These are phyloP conservation scores for Himalopsyche anomala DNA, from an alignment of 2,888 invertebrate genomes.

Conservation along the genomic window DNA sequence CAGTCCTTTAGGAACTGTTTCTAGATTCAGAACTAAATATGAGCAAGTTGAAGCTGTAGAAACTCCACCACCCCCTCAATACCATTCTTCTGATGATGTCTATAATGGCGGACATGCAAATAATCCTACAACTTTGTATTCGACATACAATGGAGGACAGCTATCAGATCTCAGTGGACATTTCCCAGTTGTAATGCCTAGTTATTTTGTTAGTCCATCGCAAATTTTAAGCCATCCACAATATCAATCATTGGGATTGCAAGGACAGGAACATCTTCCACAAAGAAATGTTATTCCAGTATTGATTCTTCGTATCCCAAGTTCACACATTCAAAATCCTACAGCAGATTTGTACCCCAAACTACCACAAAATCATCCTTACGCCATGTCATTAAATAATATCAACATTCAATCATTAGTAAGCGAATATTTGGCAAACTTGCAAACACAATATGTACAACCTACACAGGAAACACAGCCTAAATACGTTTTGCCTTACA, in stretches of 20 bases:
- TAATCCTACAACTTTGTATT: slow-evolving; percentile 72
- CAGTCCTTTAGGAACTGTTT: slow-evolving; percentile 70
- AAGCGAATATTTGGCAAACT: slow-evolving; percentile 74
- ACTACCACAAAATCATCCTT: slow-evolving; percentile 76
- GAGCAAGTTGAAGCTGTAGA: slow-evolving; percentile 68
- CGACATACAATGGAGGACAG: slow-evolving; percentile 74
- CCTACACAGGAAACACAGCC: slow-evolving; percentile 27
- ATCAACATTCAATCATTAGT: slow-evolving; percentile 78
- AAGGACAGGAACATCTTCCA: slow-evolving; percentile 71
- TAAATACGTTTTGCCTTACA: slow-evolving; percentile 1
- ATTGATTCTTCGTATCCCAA: slow-evolving; percentile 77
- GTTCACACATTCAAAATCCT: slow-evolving; percentile 76
- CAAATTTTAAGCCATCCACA: slow-evolving; percentile 74
- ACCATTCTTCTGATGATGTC: slow-evolving; percentile 50
- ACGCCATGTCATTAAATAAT: slow-evolving; percentile 76
- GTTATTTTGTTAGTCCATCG: slow-evolving; percentile 74
- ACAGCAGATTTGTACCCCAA: slow-evolving; percentile 77
- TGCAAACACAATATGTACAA: slow-evolving; percentile 71
- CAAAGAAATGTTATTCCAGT: slow-evolving; percentile 76
- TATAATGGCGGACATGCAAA: slow-evolving; percentile 62
- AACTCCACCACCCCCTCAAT: slow-evolving; percentile 68
- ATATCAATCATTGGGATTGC: slow-evolving; percentile 75
- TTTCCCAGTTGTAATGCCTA: slow-evolving; percentile 74
- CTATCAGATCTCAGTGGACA: slow-evolving; percentile 73
- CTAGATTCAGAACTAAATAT: slow-evolving; percentile 70